Evolutionary conservation across 2,113 vertebrate genomes (phyloP).

Genomic region (Zosterops borbonicus): DNA sequence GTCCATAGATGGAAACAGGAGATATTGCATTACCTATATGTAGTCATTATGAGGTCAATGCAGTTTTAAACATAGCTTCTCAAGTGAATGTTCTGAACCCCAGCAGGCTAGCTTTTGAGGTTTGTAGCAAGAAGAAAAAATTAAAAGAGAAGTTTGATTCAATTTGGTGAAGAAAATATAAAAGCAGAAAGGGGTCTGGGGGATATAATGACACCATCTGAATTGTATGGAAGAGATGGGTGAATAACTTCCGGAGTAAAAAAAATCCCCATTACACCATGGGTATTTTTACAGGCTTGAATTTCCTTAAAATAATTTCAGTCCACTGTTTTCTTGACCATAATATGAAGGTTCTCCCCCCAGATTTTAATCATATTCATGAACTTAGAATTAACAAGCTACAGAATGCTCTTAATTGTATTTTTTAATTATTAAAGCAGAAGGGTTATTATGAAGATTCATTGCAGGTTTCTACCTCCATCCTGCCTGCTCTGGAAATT

Average conservation of each 20-base stretch:
- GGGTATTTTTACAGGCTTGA: neutral
- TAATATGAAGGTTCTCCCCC: fast-evolving
- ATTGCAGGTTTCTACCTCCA: neutral
- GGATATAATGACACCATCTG: neutral
- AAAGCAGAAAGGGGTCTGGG: neutral
- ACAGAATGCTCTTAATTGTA: neutral
- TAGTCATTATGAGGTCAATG: neutral
- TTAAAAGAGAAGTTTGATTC: neutral
- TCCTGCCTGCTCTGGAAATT: neutral
- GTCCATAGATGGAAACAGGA: neutral
- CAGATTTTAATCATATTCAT: neutral
- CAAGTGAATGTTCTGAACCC: neutral
- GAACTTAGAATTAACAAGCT: neutral
- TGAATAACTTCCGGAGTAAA: neutral
- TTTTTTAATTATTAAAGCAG: neutral
- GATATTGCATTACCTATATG: neutral
- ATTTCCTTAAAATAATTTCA: neutral
- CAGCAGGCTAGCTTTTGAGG: neutral
- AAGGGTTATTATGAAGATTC: neutral
- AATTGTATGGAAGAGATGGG: neutral
- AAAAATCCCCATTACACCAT: neutral
- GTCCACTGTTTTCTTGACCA: neutral
- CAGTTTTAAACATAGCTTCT: neutral
- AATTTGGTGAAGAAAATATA: neutral
- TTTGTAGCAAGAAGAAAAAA: neutral